Base-by-base conservation (phyloP, 2,113 vertebrate species). In the Pan troglodytes region DNA sequence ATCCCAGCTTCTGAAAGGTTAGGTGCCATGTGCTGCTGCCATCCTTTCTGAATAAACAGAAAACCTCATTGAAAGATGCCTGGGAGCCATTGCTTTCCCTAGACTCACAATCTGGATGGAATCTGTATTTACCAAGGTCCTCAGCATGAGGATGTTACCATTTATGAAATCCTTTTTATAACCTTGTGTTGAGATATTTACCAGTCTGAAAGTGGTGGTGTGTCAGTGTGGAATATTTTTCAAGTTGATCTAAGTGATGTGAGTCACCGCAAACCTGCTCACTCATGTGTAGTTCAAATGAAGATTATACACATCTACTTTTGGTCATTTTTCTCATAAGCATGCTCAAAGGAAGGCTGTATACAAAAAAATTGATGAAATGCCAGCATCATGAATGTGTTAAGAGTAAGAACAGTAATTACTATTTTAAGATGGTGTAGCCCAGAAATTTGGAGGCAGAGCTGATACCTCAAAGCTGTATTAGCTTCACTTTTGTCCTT, bases 1-100 rank as follows among this genome's bases (percentile, higher is more conserved):
- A 43, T 6, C 6, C 57, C 27, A 57, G 32, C 8, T 57, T 70
- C 64, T 38, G 32, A 79, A 73, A 40, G 9, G 7, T 22, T 6
- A 52, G 17, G 9, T 6, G 12, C 11, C 3, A 0, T 16, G 0
- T 32, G 13, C 32, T 8, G 13, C 22, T 7, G 1, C 70, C 48
- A 45, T 57, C 12, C 48, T 80, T 55, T 87, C 35, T 89, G 13
- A 45, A 75, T 17, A 27, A 48, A 43, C 40, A 5, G 17, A 55
- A 52, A 17, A 23, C 23, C 16, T 79, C 55, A 67, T 30, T 43
- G 52, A 43, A 85, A 50, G 25, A 6, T 64, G 8, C 3, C 3
- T 48, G 55, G 22, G 40, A 84, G 50, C n/a, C 35, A 55, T 76
- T 86, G 14, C 43, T 73, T 93, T 93, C 87, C 68, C 76, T 52